Evolutionary conservation across 2,797 vertebrate species (phyloP).

Genomic region (Anguilla pacifica): DNA sequence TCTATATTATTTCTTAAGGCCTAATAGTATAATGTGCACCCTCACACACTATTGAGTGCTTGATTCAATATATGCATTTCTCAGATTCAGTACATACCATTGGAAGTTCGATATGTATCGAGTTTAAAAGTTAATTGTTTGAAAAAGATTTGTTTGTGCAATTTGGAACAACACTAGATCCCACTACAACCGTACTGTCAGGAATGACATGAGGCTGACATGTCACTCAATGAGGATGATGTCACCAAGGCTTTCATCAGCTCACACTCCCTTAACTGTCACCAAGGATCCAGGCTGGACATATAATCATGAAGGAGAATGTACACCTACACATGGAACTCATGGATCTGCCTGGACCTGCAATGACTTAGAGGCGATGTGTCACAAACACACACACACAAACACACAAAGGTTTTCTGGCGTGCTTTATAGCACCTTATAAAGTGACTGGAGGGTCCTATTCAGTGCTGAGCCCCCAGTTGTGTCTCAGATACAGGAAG

Average conservation of each 20-base stretch:
- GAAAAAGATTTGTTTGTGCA: too few species aligned
- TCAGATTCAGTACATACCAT: neutral
- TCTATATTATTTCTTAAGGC: too few species aligned
- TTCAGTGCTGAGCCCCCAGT: neutral
- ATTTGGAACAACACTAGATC: too few species aligned
- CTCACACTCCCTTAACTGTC: neutral
- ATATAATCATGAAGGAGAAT: neutral
- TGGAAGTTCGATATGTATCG: too few species aligned
- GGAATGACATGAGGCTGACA: neutral
- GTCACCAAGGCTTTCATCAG: constrained; percentile 1
- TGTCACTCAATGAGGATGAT: neutral
- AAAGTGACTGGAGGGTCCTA: neutral
- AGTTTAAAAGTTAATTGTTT: too few species aligned
- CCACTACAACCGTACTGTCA: too few species aligned
- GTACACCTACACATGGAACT: neutral
- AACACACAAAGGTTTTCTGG: neutral
- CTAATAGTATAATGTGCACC: too few species aligned
- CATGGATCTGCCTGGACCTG: neutral
- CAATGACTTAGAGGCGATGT: neutral
- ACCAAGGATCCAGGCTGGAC: neutral
- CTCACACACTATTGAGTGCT: neutral
- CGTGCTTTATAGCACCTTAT: constrained; percentile 6
- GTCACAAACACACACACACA: neutral
- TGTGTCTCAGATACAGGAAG: neutral
- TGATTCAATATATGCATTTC: neutral